Evolutionary conservation across 2,113 vertebrate genomes (phyloP).

Genomic region (Phrynosoma platyrhinos): DNA sequence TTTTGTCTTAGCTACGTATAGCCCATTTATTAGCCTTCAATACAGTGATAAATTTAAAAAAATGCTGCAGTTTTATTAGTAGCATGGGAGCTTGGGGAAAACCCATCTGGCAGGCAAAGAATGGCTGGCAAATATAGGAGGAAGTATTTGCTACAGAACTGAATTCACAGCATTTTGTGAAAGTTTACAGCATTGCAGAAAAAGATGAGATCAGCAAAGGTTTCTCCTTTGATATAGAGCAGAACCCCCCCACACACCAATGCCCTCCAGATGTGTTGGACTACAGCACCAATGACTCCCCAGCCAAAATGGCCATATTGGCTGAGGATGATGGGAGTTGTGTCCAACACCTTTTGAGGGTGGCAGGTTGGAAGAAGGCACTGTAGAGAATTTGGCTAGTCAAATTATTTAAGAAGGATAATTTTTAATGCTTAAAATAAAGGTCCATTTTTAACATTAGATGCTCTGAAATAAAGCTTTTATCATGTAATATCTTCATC

Average conservation of each 20-base stretch:
- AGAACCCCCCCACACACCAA: too few relatives aligned
- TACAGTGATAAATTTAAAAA: slow-evolving; percentile 78
- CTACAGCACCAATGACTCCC: background rate
- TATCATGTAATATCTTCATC: too few relatives aligned
- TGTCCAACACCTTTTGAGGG: background rate
- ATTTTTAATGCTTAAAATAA: too few relatives aligned
- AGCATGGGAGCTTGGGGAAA: slow-evolving; percentile 73
- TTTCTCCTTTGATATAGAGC: slow-evolving; percentile 26
- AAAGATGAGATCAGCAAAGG: slow-evolving; percentile 44
- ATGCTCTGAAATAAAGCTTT: too few relatives aligned
- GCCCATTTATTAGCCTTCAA: slow-evolving; percentile 74
- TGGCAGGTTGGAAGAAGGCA: background rate
- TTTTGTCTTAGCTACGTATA: slow-evolving; percentile 72
- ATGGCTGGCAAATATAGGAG: slow-evolving; percentile 57
- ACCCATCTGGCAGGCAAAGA: slow-evolving; percentile 68
- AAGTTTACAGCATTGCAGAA: slow-evolving; percentile 57
- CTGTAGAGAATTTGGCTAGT: background rate
- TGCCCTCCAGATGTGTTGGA: background rate
- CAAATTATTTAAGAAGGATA: background rate
- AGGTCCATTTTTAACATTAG: too few relatives aligned
- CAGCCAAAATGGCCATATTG: background rate
- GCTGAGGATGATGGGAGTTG: background rate
- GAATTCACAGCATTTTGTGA: slow-evolving; percentile 63
- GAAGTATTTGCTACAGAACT: slow-evolving; percentile 55
- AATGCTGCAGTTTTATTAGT: slow-evolving; percentile 74